phyloP scores from a whole-genome alignment of 2,888 invertebrate genomes.

The Hedya salicella region DNA sequence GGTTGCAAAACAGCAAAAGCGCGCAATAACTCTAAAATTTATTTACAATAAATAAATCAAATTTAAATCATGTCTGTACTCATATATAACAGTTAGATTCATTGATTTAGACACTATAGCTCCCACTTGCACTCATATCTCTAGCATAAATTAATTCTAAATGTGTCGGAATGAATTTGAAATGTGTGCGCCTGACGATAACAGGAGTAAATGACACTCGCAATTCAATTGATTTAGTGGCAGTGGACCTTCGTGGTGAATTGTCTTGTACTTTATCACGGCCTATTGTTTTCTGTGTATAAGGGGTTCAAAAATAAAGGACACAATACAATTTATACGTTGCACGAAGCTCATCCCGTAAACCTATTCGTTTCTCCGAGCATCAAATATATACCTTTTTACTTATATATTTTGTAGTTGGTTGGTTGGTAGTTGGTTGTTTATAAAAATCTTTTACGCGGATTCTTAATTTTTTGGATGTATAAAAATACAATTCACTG shows the following conservation, averaged over 20 bases:
- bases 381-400: neutral
- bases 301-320: conserved; percentile 18
- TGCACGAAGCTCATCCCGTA: neutral
- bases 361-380: neutral
- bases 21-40: conserved; percentile 25
- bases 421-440: neutral
- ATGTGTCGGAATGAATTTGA: conserved; percentile 39
- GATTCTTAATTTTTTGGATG: neutral
- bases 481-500: conserved; percentile 4
- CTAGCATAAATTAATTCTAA: conserved; percentile 41
- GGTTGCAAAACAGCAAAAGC: conserved; percentile 30
- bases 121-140: conserved; percentile 36
- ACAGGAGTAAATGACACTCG: conserved; percentile 30
- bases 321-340: neutral
- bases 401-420: neutral
- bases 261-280: conserved; percentile 15
- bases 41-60: conserved; percentile 38
- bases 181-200: conserved; percentile 42
- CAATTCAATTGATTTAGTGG: conserved; percentile 46
- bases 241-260: conserved; percentile 26
- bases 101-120: conserved; percentile 39
- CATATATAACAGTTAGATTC: conserved; percentile 26
- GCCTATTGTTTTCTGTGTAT: neutral
- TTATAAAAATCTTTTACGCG: neutral
- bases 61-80: conserved; percentile 34